Base-by-base conservation (phyloP, 2,888 invertebrate genomes). In the Antheraea assamensis region DNA sequence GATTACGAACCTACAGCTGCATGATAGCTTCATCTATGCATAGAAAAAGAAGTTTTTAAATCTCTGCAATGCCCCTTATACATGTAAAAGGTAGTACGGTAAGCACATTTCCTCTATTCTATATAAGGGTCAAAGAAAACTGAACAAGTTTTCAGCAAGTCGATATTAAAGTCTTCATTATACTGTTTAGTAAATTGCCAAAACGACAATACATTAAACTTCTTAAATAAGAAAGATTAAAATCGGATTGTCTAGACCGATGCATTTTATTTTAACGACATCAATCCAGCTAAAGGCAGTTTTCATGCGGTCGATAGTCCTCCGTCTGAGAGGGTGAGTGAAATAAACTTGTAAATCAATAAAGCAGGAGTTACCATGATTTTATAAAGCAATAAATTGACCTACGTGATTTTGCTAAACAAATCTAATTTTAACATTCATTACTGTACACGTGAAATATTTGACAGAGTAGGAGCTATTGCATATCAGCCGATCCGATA, bases 391-490 rank as follows among this genome's bases (percentile, higher is more conserved):
- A 64, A 30, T 3, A 64, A 27, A 64, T 64, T 24, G 21, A 52
- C 52, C 52, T 30, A 64, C 61, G 61, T 64, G 61, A 64, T 30
- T 64, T 17, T 30, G 61, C 61, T 64, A 30, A 64, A 64, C 61
- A 64, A 58, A 27, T 64, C 27, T 30, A 27, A 64, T 64, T 64
- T 64, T 64, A 64, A 64, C 27, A 64, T 64, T 30, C 61, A 64
- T 64, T 64, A 64, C 61, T 30, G 61, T 64, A 27, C 24, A 24
- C 24, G 58, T 58, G 10, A 58, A 24, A 58, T 58, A 58, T 24
- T 58, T 58, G 5, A 58, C 2, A 58, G 24, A 24, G 13, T 58
- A 13, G n/a, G 55, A 55, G n/a, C n/a, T 55, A n/a, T 55, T n/a
- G 7, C n/a, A n/a, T n/a, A n/a, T n/a, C n/a, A n/a, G 0, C 10